phyloP scores from a whole-genome alignment of 2,797 vertebrate species.

The Linurgus olivaceus region DNA sequence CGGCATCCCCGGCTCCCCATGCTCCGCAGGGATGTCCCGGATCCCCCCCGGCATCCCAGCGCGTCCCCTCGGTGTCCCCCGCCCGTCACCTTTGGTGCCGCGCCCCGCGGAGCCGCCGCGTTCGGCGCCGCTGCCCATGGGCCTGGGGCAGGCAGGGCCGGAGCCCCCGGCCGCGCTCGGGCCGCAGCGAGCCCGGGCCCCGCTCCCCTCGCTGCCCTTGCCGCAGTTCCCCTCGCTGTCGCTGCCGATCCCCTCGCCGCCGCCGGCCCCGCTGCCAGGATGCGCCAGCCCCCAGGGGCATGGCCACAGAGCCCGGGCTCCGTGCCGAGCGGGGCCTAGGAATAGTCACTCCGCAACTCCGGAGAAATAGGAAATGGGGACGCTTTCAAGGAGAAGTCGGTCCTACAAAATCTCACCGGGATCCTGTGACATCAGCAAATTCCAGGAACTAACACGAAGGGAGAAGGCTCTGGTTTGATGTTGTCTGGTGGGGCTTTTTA shows the following conservation, averaged over 20 bases:
- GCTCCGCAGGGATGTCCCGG: neutral
- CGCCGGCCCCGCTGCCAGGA: no score
- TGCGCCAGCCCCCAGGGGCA: neutral
- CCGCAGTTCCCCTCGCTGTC: no score
- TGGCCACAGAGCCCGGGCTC: neutral
- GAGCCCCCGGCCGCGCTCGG: neutral
- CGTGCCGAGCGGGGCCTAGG: accelerated
- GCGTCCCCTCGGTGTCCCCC: neutral
- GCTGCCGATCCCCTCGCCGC: no score
- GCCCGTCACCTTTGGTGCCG: neutral
- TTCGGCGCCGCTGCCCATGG: no score
- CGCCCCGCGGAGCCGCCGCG: neutral
- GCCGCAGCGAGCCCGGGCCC: no score
- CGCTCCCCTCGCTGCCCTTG: no score
- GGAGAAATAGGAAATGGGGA: neutral
- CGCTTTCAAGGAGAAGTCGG: neutral
- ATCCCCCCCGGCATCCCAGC: neutral
- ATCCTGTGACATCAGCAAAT: neutral
- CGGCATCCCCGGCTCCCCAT: neutral
- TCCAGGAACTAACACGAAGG: neutral
- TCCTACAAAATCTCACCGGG: no score
- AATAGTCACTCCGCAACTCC: neutral
- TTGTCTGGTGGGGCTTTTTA: neutral
- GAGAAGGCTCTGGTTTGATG: neutral
- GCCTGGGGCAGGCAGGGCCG: neutral